phyloP scores from a whole-genome alignment of 2,113 vertebrate genomes.

The Nesogale talazaci region DNA sequence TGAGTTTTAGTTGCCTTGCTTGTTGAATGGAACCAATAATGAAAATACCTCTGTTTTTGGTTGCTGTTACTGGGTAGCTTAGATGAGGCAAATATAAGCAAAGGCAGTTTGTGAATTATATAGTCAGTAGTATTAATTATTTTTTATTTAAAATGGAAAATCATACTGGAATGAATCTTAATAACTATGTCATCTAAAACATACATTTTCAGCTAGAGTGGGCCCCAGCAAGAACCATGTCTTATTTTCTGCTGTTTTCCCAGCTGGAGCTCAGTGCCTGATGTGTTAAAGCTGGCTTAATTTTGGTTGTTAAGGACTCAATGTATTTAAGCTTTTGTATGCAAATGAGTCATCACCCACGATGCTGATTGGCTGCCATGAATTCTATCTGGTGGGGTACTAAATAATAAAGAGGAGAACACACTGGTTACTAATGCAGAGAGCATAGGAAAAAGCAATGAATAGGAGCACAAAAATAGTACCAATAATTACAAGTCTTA shows the following conservation, averaged over 20 bases:
- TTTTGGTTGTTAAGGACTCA: constrained; percentile 66
- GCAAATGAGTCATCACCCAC: constrained; percentile 79
- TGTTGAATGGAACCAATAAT: not conserved
- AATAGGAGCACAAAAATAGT: constrained; percentile 85
- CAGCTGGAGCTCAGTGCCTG: constrained; percentile 6
- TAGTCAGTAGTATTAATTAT: not conserved
- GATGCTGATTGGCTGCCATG: constrained; percentile 78
- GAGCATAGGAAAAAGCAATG: constrained; percentile 76
- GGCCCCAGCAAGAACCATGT: not conserved
- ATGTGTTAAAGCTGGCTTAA: not conserved
- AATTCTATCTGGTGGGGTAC: constrained; percentile 81
- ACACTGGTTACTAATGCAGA: constrained; percentile 85
- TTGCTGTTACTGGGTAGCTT: not conserved
- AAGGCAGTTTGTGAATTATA: not conserved
- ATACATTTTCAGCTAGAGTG: constrained; percentile 1
- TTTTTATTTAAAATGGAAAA: constrained; percentile 48
- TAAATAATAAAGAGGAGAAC: constrained; percentile 84
- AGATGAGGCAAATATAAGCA: not conserved
- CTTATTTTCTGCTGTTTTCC: not conserved
- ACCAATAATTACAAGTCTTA: constrained; percentile 84
- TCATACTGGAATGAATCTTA: not conserved
- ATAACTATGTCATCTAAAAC: not conserved
- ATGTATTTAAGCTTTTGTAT: constrained; percentile 80
- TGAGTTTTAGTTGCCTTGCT: not conserved
- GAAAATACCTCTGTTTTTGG: not conserved